phyloP scores from a whole-genome alignment of 2,888 invertebrate genomes.

The Hyposoter dolosus region DNA sequence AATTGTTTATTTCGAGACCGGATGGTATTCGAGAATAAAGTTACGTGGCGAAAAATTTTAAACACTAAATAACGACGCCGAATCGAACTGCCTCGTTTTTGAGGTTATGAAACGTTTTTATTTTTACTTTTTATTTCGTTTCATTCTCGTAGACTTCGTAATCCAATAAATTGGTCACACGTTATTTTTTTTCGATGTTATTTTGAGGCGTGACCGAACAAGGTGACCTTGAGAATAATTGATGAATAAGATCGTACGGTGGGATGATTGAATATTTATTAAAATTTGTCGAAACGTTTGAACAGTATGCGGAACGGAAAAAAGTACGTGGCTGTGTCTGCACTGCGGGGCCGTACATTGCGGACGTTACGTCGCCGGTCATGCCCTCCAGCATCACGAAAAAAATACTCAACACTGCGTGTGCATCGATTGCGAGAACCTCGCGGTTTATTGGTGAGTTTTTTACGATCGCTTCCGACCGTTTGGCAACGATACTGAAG shows the following conservation, averaged over 20 bases:
- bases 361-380: constrained; percentile 91
- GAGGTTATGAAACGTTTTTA: too few species aligned
- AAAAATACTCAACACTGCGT: constrained; percentile 88
- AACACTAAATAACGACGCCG: too few species aligned
- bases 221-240: too few species aligned
- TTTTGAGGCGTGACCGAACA: too few species aligned
- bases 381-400: constrained; percentile 90
- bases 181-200: too few species aligned
- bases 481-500: too few species aligned
- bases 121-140: too few species aligned
- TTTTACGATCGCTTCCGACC: neutral
- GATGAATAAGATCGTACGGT: neutral
- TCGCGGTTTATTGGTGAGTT: constrained; percentile 91
- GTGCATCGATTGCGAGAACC: constrained; percentile 91
- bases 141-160: too few species aligned
- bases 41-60: too few species aligned
- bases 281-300: neutral
- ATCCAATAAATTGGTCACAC: too few species aligned
- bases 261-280: neutral
- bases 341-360: constrained; percentile 91
- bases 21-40: constrained; percentile 27
- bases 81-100: too few species aligned
- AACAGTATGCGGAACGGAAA: constrained; percentile 87
- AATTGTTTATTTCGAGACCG: constrained; percentile 43
- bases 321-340: constrained; percentile 92